Percentiles rank a stretch among this genome's conserved stretches.
Conservation (phyloP, 2,888 invertebrate species). For the Toxonevra muliebris region DNA sequence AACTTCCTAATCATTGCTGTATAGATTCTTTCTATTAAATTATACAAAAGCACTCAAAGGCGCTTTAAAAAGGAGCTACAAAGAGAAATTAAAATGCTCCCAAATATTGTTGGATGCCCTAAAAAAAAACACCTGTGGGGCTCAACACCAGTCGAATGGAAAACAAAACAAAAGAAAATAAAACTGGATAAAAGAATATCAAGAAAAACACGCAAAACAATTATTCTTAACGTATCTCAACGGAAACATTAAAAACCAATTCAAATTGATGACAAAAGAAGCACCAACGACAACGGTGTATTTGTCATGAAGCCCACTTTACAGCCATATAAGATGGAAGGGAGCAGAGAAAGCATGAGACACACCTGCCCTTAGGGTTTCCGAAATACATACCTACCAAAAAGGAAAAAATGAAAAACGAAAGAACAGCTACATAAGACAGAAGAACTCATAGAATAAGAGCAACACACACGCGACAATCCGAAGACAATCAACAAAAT, state of each 20-base stretch:
- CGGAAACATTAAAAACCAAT: slow-evolving; percentile 66
- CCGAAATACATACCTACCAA: neutral
- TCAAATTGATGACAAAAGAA: slow-evolving; percentile 63
- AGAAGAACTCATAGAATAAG: slow-evolving; percentile 18
- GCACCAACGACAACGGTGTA: slow-evolving; percentile 30
- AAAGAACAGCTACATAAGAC: slow-evolving; percentile 8
- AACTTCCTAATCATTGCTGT: too few species aligned
- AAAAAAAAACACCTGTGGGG: slow-evolving; percentile 40
- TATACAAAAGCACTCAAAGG: neutral
- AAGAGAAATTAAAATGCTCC: slow-evolving; percentile 19
- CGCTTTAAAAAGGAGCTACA: slow-evolving; percentile 21
- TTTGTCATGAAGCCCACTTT: slow-evolving; percentile 18
- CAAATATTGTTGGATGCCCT: slow-evolving; percentile 5
- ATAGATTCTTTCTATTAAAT: too few species aligned
- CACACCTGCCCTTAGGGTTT: slow-evolving; percentile 48
- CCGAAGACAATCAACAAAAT: slow-evolving; percentile 53
- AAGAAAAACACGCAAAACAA: slow-evolving; percentile 61
- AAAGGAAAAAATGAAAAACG: neutral
- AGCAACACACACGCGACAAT: slow-evolving; percentile 33
- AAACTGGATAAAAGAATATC: slow-evolving; percentile 17
- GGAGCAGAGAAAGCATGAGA: slow-evolving; percentile 39
- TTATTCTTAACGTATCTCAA: slow-evolving; percentile 65
- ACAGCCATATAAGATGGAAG: neutral
- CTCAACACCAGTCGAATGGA: neutral
- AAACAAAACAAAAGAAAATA: neutral